Conservation (phyloP, 2,113 vertebrate genomes). For the Ceuthmochares aereus region DNA sequence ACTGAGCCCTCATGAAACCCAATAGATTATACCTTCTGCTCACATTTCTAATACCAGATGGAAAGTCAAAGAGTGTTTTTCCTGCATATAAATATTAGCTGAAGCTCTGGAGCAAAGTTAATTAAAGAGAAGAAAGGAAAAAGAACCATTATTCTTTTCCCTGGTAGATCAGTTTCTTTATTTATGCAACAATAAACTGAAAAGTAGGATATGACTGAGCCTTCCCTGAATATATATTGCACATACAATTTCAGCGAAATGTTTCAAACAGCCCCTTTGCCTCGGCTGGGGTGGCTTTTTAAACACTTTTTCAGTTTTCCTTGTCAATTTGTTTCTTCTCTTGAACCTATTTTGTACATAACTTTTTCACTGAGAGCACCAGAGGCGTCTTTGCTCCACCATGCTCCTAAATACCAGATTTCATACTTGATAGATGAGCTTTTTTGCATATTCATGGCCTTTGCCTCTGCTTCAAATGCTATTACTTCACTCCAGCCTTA, state of each 20-base stretch:
- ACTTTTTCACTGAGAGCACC: slow-evolving; percentile 64
- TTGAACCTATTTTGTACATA: slow-evolving; percentile 54
- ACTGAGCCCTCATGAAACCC: slow-evolving; percentile 48
- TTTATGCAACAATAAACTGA: slow-evolving; percentile 37
- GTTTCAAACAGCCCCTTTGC: slow-evolving; percentile 50
- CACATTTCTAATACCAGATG: slow-evolving; percentile 69
- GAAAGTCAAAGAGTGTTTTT: slow-evolving; percentile 53
- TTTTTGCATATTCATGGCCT: slow-evolving; percentile 68
- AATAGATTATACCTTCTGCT: slow-evolving; percentile 71
- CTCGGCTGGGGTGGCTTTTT: slow-evolving; percentile 25
- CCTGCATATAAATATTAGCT: slow-evolving; percentile 45
- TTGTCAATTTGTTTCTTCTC: slow-evolving; percentile 62
- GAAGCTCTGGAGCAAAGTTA: not conserved
- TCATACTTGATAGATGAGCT: slow-evolving; percentile 38
- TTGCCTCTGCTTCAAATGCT: slow-evolving; percentile 45
- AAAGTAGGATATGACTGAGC: not conserved
- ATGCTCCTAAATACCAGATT: slow-evolving; percentile 51
- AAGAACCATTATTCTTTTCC: slow-evolving; percentile 18
- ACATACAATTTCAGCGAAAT: slow-evolving; percentile 24
- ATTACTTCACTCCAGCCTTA: not conserved
- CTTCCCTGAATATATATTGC: slow-evolving; percentile 11
- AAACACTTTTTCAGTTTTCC: slow-evolving; percentile 6
- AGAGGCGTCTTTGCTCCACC: slow-evolving; percentile 34
- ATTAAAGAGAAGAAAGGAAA: slow-evolving; percentile 11
- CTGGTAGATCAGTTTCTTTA: not conserved